Conservation (phyloP, 2,888 invertebrate species). For the Pseudeuparius sepicola region DNA sequence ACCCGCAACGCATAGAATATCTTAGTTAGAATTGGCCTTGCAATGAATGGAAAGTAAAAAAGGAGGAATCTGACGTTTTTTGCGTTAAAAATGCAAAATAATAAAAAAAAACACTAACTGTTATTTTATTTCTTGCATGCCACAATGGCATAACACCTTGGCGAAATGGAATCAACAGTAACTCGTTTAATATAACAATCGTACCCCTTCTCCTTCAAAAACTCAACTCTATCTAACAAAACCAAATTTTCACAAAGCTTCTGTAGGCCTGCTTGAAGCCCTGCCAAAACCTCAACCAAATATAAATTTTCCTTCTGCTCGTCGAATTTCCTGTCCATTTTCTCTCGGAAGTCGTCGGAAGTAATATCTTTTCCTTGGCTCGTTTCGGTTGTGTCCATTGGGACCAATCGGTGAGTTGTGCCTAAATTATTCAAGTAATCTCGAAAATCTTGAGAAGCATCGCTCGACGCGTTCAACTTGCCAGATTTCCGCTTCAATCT, state of each 20-base stretch:
- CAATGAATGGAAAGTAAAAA: too few relatives aligned
- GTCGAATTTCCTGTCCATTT: too few relatives aligned
- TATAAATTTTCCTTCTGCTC: conserved; percentile 31
- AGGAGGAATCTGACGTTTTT: too few relatives aligned
- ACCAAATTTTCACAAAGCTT: conserved; percentile 47
- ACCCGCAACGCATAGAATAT: too few relatives aligned
- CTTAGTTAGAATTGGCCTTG: too few relatives aligned
- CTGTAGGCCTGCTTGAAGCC: conserved; percentile 45
- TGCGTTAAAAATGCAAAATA: too few relatives aligned
- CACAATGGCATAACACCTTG: conserved; percentile 52
- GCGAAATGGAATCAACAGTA: conserved; percentile 52
- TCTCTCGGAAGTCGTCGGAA: too few relatives aligned
- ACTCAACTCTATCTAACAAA: conserved; percentile 44
- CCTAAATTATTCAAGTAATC: conserved; percentile 30
- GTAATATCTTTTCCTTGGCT: too few relatives aligned
- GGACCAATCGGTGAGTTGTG: conserved; percentile 29
- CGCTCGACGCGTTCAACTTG: conserved; percentile 20
- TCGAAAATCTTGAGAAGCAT: conserved; percentile 25
- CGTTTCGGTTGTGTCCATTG: too few relatives aligned
- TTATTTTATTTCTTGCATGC: too few relatives aligned
- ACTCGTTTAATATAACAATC: conserved; percentile 46
- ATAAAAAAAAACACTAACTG: too few relatives aligned
- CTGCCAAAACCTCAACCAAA: conserved; percentile 39
- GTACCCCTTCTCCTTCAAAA: conserved; percentile 37
- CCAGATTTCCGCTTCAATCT: conserved; percentile 35